Evolutionary conservation across 2,113 vertebrate genomes (phyloP).

Genomic region (Sus scrofa): DNA sequence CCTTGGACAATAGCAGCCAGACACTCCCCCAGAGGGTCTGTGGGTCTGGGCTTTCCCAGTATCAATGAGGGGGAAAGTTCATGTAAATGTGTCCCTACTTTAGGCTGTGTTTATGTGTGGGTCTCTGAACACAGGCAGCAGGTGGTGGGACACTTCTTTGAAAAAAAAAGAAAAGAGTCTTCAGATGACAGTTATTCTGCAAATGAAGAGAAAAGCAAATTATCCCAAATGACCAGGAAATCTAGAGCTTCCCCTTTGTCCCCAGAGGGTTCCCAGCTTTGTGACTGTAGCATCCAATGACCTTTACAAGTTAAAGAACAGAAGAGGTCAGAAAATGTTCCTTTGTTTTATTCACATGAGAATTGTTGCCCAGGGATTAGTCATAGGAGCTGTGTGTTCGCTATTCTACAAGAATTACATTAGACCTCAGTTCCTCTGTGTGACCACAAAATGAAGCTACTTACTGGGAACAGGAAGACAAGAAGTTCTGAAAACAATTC

Average conservation of each 20-base stretch:
- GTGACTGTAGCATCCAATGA: slow-evolving; percentile 51
- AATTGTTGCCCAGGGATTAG: not conserved
- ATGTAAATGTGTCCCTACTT: not conserved
- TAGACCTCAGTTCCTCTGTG: not conserved
- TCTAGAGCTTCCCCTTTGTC: slow-evolving; percentile 90
- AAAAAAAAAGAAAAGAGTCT: slow-evolving; percentile 83
- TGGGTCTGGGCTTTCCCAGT: not conserved
- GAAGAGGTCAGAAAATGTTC: slow-evolving; percentile 70
- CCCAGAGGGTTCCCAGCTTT: slow-evolving; percentile 83
- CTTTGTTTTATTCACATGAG: slow-evolving; percentile 71
- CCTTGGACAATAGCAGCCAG: not conserved
- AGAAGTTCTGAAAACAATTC: not conserved
- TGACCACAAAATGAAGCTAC: slow-evolving; percentile 18
- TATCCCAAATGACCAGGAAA: slow-evolving; percentile 89
- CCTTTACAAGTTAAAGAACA: slow-evolving; percentile 67
- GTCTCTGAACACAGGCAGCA: not conserved
- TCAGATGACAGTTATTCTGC: slow-evolving; percentile 32
- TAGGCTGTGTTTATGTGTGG: not conserved
- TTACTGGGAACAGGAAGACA: not conserved
- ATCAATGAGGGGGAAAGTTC: not conserved
- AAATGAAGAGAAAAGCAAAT: slow-evolving; percentile 81
- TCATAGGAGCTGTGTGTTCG: slow-evolving; percentile 58
- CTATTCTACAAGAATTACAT: slow-evolving; percentile 74
- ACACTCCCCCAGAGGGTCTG: not conserved
- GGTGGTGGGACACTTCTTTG: not conserved